phyloP scores from a whole-genome alignment of 2,888 invertebrate genomes.

The Spodoptera picta region DNA sequence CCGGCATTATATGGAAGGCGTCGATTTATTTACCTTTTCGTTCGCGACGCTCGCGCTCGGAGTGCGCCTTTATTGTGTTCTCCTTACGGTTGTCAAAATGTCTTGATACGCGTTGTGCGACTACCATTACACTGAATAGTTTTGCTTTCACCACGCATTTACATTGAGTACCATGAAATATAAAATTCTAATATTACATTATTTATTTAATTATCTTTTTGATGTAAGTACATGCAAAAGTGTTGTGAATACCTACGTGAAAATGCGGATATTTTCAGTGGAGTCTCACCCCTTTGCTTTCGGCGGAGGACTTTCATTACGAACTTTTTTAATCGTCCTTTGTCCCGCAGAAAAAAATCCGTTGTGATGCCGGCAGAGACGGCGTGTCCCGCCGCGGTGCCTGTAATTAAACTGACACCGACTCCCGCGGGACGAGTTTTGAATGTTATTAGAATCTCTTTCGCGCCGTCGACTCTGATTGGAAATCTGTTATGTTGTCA shows the following conservation, averaged over 20 bases:
- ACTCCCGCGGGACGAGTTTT: slow-evolving; percentile 85
- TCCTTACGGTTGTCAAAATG: slow-evolving; percentile 42
- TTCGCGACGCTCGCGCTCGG: slow-evolving; percentile 42
- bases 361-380: slow-evolving; percentile 79
- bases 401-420: slow-evolving; percentile 87
- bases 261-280: slow-evolving; percentile 64
- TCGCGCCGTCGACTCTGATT: slow-evolving; percentile 84
- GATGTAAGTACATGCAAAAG: slow-evolving; percentile 9
- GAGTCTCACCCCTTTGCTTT: slow-evolving; percentile 79
- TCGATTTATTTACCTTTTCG: slow-evolving; percentile 65
- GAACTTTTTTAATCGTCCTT: slow-evolving; percentile 88
- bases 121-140: slow-evolving; percentile 17
- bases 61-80: slow-evolving; percentile 44
- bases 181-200: not conserved
- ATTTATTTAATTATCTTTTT: slow-evolving; percentile 16
- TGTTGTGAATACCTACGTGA: slow-evolving; percentile 42
- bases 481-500: slow-evolving; percentile 78
- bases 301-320: slow-evolving; percentile 82
- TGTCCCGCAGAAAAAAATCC: slow-evolving; percentile 84
- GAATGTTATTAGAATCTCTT: slow-evolving; percentile 88
- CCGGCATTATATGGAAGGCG: slow-evolving; percentile 58
- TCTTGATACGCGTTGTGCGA: slow-evolving; percentile 24
- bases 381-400: slow-evolving; percentile 70
- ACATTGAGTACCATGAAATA: not conserved
- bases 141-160: slow-evolving; percentile 8